Evolutionary conservation across 2,797 vertebrate genomes (phyloP).

Genomic region (Bucorvus abyssinicus): DNA sequence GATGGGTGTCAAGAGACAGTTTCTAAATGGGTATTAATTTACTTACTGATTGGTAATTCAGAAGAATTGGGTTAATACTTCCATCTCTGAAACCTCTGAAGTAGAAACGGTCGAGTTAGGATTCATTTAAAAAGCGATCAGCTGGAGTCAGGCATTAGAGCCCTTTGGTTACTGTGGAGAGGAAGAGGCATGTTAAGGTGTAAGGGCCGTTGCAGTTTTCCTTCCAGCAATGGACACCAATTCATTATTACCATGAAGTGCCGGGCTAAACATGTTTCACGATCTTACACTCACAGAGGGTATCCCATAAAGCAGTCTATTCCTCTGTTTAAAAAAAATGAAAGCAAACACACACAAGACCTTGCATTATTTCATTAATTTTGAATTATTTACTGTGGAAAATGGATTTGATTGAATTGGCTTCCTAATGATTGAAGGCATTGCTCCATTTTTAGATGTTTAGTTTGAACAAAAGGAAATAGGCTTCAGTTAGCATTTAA

Average conservation of each 20-base stretch:
- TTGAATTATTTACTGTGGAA: not conserved
- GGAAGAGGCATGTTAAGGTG: not conserved
- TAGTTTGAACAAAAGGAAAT: not conserved
- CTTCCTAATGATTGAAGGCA: not conserved
- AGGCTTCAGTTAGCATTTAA: not conserved
- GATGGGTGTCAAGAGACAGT: conserved; percentile 1
- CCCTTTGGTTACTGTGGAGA: not conserved
- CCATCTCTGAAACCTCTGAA: conserved; percentile 22
- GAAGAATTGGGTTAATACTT: conserved; percentile 46
- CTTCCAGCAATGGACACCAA: not conserved
- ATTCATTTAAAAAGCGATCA: conserved; percentile 55
- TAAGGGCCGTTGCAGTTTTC: not conserved
- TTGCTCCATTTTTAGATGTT: not conserved
- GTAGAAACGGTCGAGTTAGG: conserved; percentile 40
- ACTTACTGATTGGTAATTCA: conserved; percentile 46
- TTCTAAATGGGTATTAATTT: conserved; percentile 52
- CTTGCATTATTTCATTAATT: not conserved
- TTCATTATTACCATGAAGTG: not conserved
- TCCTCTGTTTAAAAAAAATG: not conserved
- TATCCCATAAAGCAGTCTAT: not conserved
- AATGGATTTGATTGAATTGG: not conserved
- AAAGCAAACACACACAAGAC: not conserved
- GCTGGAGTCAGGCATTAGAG: conserved; percentile 21
- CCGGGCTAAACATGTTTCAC: not conserved
- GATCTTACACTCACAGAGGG: not conserved